A percentile compares a stretch with the other conserved stretches of the same genome.
Evolutionary conservation across 2,888 invertebrate genomes (phyloP).

Genomic region (Dasypogon diadema): DNA sequence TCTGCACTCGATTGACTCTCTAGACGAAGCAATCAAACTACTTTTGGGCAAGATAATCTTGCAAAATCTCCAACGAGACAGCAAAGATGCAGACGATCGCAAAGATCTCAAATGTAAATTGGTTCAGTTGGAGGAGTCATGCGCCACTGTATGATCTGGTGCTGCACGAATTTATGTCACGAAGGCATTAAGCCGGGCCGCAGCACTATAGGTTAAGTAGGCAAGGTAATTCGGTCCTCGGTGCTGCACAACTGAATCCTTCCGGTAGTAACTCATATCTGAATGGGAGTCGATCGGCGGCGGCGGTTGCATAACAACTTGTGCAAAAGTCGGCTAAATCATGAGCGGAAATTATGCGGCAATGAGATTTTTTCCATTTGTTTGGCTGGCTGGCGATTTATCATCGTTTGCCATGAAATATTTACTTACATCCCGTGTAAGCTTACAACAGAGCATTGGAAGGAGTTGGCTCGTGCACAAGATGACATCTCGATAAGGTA

Average conservation of each 20-base stretch:
- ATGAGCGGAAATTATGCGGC: conserved; percentile 18
- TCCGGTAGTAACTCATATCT: conserved; percentile 30
- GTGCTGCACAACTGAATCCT: neutral
- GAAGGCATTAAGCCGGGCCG: conserved; percentile 11
- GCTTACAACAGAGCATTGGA: neutral
- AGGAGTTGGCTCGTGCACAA: neutral
- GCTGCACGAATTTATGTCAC: conserved; percentile 36
- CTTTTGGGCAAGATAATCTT: neutral
- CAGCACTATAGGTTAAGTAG: neutral
- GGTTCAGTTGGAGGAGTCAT: conserved; percentile 4
- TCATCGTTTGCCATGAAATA: neutral
- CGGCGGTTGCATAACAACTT: conserved; percentile 12
- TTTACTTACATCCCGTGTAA: neutral
- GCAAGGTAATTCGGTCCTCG: conserved; percentile 13
- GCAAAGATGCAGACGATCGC: neutral
- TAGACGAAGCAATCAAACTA: neutral
- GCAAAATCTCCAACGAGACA: neutral
- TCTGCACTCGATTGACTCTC: neutral
- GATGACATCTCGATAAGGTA: neutral
- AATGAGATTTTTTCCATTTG: conserved; percentile 15
- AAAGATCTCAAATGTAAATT: conserved; percentile 13
- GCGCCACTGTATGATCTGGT: neutral
- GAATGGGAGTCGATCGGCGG: neutral
- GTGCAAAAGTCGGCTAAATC: conserved; percentile 13
- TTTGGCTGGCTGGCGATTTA: neutral